A percentile compares a stretch with the other conserved stretches of the same genome.
Conservation (phyloP, 2,113 vertebrate genomes). For the mouse (Mus musculus) region GRCm39 chr14:106412501-106413000, state of each 20-base stretch:
- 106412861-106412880: neutral
- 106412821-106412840: neutral
- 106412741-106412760: neutral
- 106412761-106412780: neutral
- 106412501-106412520: neutral
- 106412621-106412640: neutral
- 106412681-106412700: neutral
- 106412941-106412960: neutral
- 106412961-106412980: neutral
- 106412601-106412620: neutral
- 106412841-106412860: too few relatives aligned
- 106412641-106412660: neutral
- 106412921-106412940: neutral
- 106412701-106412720: neutral
- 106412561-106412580: neutral
- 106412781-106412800: neutral
- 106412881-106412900: neutral
- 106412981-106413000: neutral
- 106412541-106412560: neutral
- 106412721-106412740: neutral
- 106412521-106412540: neutral
- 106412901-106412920: neutral
- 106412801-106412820: neutral
- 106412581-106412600: neutral
- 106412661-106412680: conserved; percentile 21